Evolutionary conservation across 2,888 invertebrate genomes (phyloP).

Genomic region (Pollenia angustigena): DNA sequence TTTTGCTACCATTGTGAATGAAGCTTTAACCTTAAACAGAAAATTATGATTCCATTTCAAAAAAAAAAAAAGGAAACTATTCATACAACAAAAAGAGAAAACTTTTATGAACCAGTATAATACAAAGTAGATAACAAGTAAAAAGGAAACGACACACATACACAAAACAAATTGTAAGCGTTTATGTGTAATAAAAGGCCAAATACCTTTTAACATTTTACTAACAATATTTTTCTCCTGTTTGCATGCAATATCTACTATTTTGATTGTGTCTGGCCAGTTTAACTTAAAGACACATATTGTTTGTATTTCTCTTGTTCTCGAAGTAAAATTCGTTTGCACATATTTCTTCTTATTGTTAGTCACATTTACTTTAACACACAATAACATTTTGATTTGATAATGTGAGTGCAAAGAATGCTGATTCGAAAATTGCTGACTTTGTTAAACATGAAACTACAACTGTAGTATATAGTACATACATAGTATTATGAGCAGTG

Average conservation of each 20-base stretch:
- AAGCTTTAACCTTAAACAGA: neutral
- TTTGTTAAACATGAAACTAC: conserved; percentile 24
- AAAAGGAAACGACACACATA: conserved; percentile 22
- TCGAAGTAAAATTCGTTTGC: neutral
- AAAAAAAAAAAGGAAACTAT: neutral
- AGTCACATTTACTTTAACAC: neutral
- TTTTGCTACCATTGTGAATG: too few species aligned
- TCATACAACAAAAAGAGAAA: neutral
- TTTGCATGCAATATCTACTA: neutral
- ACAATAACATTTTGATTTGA: conserved; percentile 42
- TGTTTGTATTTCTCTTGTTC: neutral
- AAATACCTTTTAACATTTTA: conserved; percentile 25
- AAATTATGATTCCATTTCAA: neutral
- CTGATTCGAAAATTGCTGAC: conserved; percentile 52
- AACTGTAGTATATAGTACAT: neutral
- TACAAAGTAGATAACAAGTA: conserved; percentile 29
- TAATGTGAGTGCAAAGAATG: conserved; percentile 46
- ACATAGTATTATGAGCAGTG: neutral
- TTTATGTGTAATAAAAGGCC: conserved; percentile 22
- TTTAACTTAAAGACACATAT: neutral
- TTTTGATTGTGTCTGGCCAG: conserved; percentile 5
- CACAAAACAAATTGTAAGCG: conserved; percentile 1
- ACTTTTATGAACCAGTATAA: neutral
- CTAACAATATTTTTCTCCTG: neutral
- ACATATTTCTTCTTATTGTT: neutral